Evolutionary conservation across 2,113 vertebrate genomes (phyloP).

Genomic region (Menidia beryllina): DNA sequence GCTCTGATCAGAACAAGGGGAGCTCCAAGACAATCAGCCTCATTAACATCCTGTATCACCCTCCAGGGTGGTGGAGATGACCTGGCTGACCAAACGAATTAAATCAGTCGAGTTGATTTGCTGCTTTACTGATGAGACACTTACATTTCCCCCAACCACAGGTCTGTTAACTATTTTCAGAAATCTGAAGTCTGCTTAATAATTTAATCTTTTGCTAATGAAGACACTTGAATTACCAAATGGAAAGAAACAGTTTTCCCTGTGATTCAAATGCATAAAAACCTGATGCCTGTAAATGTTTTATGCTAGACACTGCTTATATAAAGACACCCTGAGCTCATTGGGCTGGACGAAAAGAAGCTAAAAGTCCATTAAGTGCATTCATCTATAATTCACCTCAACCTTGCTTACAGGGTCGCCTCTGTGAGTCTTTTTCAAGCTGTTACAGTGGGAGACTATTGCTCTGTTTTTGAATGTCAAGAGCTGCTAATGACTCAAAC

Average conservation of each 20-base stretch:
- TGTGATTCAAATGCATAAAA: slow-evolving; percentile 13
- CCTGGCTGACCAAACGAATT: slow-evolving; percentile 60
- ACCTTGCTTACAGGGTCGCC: slow-evolving; percentile 74
- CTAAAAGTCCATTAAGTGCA: slow-evolving; percentile 72
- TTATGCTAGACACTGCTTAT: slow-evolving; percentile 34
- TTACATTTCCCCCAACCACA: slow-evolving; percentile 32
- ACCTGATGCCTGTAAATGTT: slow-evolving; percentile 26
- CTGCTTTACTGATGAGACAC: slow-evolving; percentile 53
- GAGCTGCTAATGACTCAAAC: slow-evolving; percentile 22
- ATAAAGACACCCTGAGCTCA: slow-evolving; percentile 51
- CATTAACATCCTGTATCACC: slow-evolving; percentile 74
- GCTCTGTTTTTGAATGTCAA: slow-evolving; percentile 22
- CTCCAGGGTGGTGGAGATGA: slow-evolving; percentile 68
- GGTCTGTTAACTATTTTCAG: slow-evolving; percentile 48
- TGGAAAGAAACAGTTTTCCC: slow-evolving; percentile 29
- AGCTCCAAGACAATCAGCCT: slow-evolving; percentile 65
- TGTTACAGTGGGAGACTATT: slow-evolving; percentile 20
- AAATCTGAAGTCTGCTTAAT: slow-evolving; percentile 41
- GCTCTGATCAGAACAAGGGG: slow-evolving; percentile 49
- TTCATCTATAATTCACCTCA: slow-evolving; percentile 80
- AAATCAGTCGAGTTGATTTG: slow-evolving; percentile 67
- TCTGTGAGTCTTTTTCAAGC: slow-evolving; percentile 55
- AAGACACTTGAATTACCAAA: slow-evolving; percentile 6
- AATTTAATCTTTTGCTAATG: slow-evolving; percentile 34
- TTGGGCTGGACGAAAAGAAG: slow-evolving; percentile 56